Evolutionary conservation across 2,888 invertebrate genomes (phyloP), one percentile per base, ranked within the genome.

Genomic region (Syrista parreyssii): DNA sequence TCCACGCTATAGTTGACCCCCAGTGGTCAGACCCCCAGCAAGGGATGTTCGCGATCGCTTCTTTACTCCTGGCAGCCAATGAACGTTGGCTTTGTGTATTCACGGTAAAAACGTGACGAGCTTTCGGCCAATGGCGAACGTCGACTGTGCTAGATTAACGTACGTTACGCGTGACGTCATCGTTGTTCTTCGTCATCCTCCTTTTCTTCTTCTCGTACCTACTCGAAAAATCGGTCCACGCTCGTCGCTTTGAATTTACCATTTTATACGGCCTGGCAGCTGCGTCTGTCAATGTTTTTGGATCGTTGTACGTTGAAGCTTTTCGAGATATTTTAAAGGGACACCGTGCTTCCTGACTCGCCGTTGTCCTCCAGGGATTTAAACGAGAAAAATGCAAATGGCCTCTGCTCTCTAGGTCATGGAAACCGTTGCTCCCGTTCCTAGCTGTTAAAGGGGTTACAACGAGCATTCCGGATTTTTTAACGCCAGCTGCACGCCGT

Each of bases 381-480:
- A 83, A 85, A 85, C 82, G 79, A 30, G 78, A 81, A 81, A 81
- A 81, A 84, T 86, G 84, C 83, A 84, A 84, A 84, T 83, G 33
- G 23, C 35, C 73, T 71, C 76, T 78, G 76, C 77, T 79, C 82
- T 83, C 82, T 84, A 81, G 88, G 86, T 88, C 88, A 88, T 77
- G 83, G 78, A 81, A 83, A 88, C 88, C 78, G 78, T 78, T 78
- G 78, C 75, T 76, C 55, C 33, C 33, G 35, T 71, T 71, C 1
- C 23, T 55, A 55, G 55, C 55, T 71, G 32, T 71, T 71, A 71
- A 71, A 71, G 31, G 71, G 71, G 71, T 71, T 12, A 31, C 71
- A 32, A 55, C 55, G 55, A 9, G 55, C 23, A 55, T 55, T 55
- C 23, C 55, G 31, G 31, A 30, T 71, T 71, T 71, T 71, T 71